phyloP scores from a whole-genome alignment of 2,113 vertebrate species.

The Procavia capensis region DNA sequence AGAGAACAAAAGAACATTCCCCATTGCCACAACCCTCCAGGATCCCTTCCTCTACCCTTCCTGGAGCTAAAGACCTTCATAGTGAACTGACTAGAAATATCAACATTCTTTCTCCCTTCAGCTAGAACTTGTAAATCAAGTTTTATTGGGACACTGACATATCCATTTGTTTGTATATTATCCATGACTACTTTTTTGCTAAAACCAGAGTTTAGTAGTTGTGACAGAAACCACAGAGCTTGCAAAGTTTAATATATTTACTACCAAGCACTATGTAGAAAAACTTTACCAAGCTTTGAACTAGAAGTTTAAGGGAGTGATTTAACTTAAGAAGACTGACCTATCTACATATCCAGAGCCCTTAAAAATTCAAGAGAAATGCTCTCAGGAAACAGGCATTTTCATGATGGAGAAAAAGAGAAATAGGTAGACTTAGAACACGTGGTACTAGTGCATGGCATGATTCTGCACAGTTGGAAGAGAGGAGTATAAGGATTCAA shows the following conservation, averaged over 20 bases:
- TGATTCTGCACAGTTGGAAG: background rate
- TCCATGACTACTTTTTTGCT: conserved; percentile 9
- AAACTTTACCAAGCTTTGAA: background rate
- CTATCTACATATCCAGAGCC: background rate
- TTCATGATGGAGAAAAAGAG: background rate
- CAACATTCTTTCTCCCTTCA: background rate
- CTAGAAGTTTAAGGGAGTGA: background rate
- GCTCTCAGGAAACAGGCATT: background rate
- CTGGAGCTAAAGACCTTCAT: background rate
- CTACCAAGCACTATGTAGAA: background rate
- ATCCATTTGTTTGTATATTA: background rate
- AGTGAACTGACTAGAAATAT: background rate
- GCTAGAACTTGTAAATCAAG: background rate
- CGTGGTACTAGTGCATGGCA: background rate
- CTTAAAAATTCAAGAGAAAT: background rate
- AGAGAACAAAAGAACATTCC: background rate
- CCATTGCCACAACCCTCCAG: background rate
- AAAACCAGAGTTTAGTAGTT: background rate
- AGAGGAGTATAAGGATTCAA: background rate
- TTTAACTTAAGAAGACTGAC: background rate
- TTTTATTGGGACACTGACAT: background rate
- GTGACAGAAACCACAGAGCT: background rate
- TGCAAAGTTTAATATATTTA: conserved; percentile 5
- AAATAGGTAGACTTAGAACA: background rate
- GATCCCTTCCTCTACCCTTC: background rate